Evolutionary conservation across 2,888 invertebrate genomes (phyloP).

Genomic region (Drosophila ustulata): DNA sequence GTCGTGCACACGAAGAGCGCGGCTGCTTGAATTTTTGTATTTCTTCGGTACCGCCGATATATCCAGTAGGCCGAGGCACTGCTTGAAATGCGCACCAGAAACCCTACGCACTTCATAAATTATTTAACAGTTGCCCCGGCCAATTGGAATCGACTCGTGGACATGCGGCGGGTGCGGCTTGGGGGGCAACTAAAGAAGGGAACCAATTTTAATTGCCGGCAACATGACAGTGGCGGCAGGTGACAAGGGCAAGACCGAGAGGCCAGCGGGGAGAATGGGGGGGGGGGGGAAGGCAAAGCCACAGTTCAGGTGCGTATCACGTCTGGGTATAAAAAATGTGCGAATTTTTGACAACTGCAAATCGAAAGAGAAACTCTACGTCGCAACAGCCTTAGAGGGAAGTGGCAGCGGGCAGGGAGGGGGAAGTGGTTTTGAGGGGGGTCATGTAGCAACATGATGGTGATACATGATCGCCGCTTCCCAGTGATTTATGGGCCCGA

Average conservation of each 20-base stretch:
- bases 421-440: neutral
- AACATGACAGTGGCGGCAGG: slow-evolving; percentile 36
- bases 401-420: neutral
- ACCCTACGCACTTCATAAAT: slow-evolving; percentile 78
- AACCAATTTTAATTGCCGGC: slow-evolving; percentile 72
- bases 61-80: slow-evolving; percentile 26
- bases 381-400: neutral
- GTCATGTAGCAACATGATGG: slow-evolving; percentile 65
- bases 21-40: neutral
- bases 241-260: neutral
- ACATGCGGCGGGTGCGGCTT: neutral
- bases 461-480: slow-evolving; percentile 56
- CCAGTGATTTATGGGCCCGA: slow-evolving; percentile 59
- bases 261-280: neutral
- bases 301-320: slow-evolving; percentile 21
- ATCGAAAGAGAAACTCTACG: slow-evolving; percentile 42
- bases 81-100: slow-evolving; percentile 71
- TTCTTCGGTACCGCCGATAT: slow-evolving; percentile 13
- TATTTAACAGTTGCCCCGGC: slow-evolving; percentile 67
- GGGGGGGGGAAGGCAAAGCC: neutral
- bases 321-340: slow-evolving; percentile 55
- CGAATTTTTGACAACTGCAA: slow-evolving; percentile 75
- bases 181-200: slow-evolving; percentile 34
- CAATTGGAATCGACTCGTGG: slow-evolving; percentile 42
- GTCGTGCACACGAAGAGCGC: neutral